phyloP scores from a whole-genome alignment of 2,113 vertebrate genomes.

The Brachyhypopomus gauderio region DNA sequence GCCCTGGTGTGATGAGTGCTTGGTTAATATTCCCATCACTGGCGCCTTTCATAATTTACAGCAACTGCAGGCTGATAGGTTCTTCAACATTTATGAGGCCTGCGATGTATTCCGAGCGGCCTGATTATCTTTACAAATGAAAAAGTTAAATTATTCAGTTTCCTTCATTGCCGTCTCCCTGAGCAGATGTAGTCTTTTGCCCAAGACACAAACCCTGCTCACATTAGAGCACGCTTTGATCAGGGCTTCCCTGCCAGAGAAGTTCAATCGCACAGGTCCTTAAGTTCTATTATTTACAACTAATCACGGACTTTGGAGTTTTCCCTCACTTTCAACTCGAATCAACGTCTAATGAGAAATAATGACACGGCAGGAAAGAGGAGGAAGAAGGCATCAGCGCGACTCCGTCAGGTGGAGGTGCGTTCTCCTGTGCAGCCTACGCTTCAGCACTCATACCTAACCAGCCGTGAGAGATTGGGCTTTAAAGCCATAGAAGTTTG shows the following conservation, averaged over 20 bases:
- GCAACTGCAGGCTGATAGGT: constrained; percentile 99
- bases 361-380: constrained; percentile 52
- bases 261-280: constrained; percentile 64
- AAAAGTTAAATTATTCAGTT: constrained; percentile 99
- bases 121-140: constrained; percentile 99
- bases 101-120: constrained; percentile 96
- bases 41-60: constrained; percentile 99
- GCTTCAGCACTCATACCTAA: constrained; percentile 47
- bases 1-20: constrained; percentile 77
- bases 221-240: constrained; percentile 59
- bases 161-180: constrained; percentile 66
- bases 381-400: constrained; percentile 53
- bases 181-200: constrained; percentile 66
- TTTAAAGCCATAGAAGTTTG: constrained; percentile 44
- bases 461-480: constrained; percentile 51
- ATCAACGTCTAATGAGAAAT: constrained; percentile 64
- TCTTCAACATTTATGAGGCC: constrained; percentile 99
- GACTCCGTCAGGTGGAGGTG: constrained; percentile 53
- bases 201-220: constrained; percentile 67
- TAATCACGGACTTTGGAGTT: constrained; percentile 62
- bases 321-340: constrained; percentile 59
- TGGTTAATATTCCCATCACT: constrained; percentile 96
- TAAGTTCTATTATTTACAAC: constrained; percentile 72
- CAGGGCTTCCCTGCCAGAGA: constrained; percentile 46
- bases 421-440: constrained; percentile 14